Percentiles rank a stretch among this genome's conserved stretches.
Conservation (phyloP, 2,888 invertebrate genomes). For the Papilio protenor region DNA sequence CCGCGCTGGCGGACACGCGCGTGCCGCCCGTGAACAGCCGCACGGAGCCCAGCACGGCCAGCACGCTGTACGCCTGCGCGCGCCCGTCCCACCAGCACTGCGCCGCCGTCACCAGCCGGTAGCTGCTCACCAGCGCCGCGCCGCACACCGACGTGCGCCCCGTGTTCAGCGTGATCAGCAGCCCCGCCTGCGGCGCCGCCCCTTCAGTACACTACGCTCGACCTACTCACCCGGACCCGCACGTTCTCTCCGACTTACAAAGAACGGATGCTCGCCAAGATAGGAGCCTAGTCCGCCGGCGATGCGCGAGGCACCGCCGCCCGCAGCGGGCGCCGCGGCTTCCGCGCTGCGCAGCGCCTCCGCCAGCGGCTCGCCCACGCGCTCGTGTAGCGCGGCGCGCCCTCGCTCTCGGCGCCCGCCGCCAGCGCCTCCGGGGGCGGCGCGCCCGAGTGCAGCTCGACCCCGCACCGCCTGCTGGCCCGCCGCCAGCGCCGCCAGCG, state of each 20-base stretch:
- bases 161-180: slow-evolving; percentile 47
- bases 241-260: slow-evolving; percentile 29
- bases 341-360: slow-evolving; percentile 82
- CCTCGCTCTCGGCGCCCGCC: slow-evolving; percentile 14
- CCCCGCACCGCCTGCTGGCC: not conserved
- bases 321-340: slow-evolving; percentile 72
- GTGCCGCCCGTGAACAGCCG: slow-evolving; percentile 52
- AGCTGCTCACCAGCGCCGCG: slow-evolving; percentile 49
- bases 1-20: slow-evolving; percentile 46
- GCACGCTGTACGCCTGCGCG: slow-evolving; percentile 47
- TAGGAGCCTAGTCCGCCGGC: slow-evolving; percentile 42
- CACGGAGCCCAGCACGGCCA: slow-evolving; percentile 45
- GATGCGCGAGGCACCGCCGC: slow-evolving; percentile 34
- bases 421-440: slow-evolving; percentile 34
- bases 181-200: slow-evolving; percentile 47
- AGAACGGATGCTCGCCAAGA: slow-evolving; percentile 44
- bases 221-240: not conserved
- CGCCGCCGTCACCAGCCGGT: slow-evolving; percentile 51
- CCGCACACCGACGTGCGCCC: slow-evolving; percentile 51
- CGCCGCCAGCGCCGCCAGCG: slow-evolving; percentile 22
- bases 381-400: slow-evolving; percentile 28
- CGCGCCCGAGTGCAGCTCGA: slow-evolving; percentile 34
- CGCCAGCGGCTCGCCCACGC: slow-evolving; percentile 82
- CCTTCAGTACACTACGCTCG: not conserved
- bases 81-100: slow-evolving; percentile 56